These are phyloP conservation scores for Nemapogon koenigi DNA, from an alignment of 2,888 invertebrate genomes.

Conservation along the genomic window DNA sequence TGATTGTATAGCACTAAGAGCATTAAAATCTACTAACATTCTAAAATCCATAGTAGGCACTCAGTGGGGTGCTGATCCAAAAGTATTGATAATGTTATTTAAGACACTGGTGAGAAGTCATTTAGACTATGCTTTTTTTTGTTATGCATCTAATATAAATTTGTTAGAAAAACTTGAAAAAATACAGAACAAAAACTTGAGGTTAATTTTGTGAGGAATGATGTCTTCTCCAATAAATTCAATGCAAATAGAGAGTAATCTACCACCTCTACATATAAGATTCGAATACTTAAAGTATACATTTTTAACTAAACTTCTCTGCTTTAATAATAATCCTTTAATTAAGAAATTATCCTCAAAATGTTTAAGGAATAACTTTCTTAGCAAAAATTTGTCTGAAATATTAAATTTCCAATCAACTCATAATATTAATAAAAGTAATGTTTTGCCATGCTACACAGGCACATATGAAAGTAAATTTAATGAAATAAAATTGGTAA, in stretches of 20 bases:
- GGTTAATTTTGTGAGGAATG: not conserved
- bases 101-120: conserved; percentile 3
- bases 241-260: conserved; percentile 1
- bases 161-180: not conserved
- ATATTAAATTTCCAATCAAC: not conserved
- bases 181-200: conserved; percentile 3
- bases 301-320: not conserved
- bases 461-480: conserved; percentile 4
- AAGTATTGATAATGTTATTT: conserved; percentile 4
- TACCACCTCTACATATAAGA: not conserved
- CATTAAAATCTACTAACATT: conserved; percentile 1
- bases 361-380: not conserved
- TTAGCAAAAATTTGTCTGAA: not conserved
- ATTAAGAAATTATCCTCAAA: not conserved
- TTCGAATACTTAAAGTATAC: not conserved
- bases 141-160: not conserved
- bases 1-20: conserved; percentile 1
- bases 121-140: no score
- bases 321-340: not conserved
- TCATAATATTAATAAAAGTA: not conserved
- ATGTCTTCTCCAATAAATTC: conserved; percentile 1
- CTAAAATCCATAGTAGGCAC: conserved; percentile 1
- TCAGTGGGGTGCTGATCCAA: conserved; percentile 7
- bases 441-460: conserved; percentile 10
- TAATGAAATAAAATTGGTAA: not conserved